phyloP scores from a whole-genome alignment of 2,888 invertebrate genomes.

The Microchrysa polita region DNA sequence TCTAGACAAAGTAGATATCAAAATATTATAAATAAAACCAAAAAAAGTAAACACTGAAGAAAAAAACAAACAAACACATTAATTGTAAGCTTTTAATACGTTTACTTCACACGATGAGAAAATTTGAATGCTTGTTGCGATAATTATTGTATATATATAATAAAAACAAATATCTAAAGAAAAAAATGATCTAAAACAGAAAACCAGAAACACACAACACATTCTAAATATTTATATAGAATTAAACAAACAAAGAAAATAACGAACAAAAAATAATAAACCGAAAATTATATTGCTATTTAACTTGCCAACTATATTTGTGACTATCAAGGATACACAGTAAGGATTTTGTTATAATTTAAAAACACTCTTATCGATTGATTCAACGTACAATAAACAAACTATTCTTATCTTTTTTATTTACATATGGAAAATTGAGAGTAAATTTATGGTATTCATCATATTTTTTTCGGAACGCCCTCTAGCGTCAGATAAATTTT shows the following conservation, averaged over 20 bases:
- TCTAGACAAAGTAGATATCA: background rate
- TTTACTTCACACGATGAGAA: slow-evolving; percentile 14
- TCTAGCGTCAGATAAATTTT: too few relatives aligned
- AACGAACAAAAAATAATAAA: slow-evolving; percentile 8
- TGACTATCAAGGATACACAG: background rate
- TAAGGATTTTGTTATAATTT: too few relatives aligned
- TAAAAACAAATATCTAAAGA: slow-evolving; percentile 35
- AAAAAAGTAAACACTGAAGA: too few relatives aligned
- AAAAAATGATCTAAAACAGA: slow-evolving; percentile 32
- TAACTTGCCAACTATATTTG: slow-evolving; percentile 1
- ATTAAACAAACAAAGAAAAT: slow-evolving; percentile 19
- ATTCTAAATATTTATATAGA: slow-evolving; percentile 43
- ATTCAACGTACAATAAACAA: too few relatives aligned
- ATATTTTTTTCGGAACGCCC: too few relatives aligned
- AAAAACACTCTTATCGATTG: too few relatives aligned
- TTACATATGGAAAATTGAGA: too few relatives aligned
- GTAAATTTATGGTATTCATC: too few relatives aligned
- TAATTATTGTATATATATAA: slow-evolving; percentile 8
- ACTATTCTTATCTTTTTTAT: too few relatives aligned
- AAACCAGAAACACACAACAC: slow-evolving; percentile 45
- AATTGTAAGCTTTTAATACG: slow-evolving; percentile 13
- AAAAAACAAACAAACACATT: background rate
- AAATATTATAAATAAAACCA: background rate
- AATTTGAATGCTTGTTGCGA: slow-evolving; percentile 5
- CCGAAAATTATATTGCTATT: slow-evolving; percentile 1